phyloP scores from a whole-genome alignment of 2,113 vertebrate genomes.

The Ramphastos sulfuratus region DNA sequence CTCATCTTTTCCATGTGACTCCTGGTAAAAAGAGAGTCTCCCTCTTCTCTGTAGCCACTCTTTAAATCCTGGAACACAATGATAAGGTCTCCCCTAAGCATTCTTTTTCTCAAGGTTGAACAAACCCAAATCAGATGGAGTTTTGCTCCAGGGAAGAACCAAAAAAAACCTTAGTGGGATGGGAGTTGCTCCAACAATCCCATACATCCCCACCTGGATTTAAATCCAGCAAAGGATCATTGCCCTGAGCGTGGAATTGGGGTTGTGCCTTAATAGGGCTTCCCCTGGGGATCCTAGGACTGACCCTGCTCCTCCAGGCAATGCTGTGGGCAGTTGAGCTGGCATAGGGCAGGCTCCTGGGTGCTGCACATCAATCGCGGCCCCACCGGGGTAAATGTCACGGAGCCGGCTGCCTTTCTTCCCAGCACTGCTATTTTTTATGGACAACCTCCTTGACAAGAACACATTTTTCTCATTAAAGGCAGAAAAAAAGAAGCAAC shows the following conservation, averaged over 20 bases:
- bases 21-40: neutral
- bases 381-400: neutral
- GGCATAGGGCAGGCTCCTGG: neutral
- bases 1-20: neutral
- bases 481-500: neutral
- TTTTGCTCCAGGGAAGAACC: neutral
- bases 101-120: neutral
- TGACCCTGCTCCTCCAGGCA: neutral
- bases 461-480: slow-evolving; percentile 14
- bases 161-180: neutral
- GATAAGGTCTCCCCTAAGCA: neutral
- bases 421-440: neutral
- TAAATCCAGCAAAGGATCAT: neutral
- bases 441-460: neutral
- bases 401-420: neutral
- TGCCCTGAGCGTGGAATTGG: neutral
- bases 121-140: neutral
- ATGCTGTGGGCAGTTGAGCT: neutral
- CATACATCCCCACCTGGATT: neutral
- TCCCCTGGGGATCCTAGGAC: neutral
- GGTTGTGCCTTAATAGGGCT: neutral
- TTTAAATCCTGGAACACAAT: neutral
- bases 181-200: neutral
- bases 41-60: neutral
- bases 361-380: neutral